These are phyloP conservation scores for Micromussa lordhowensis DNA, from an alignment of 92 coral and sea anemone genomes.

Conservation along the genomic window DNA sequence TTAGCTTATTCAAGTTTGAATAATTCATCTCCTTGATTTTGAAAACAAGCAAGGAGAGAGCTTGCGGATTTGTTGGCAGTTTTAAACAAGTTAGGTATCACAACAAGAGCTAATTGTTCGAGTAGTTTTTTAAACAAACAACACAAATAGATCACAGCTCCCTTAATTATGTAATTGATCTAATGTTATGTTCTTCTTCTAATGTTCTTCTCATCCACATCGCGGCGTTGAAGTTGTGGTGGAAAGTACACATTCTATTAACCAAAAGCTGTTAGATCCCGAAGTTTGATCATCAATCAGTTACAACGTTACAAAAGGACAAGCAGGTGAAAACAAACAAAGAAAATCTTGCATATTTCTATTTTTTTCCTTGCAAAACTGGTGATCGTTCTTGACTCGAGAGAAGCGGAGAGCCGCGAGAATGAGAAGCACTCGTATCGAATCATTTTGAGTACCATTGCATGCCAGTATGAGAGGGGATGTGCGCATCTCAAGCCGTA, in stretches of 20 bases:
- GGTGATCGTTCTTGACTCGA: background rate
- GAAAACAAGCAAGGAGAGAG: background rate
- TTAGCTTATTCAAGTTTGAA: slow-evolving; percentile 8
- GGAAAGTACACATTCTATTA: background rate
- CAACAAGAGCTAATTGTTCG: slow-evolving; percentile 15
- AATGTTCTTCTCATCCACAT: background rate
- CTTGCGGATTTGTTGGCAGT: background rate
- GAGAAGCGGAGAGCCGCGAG: too few relatives aligned
- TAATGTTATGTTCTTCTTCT: background rate
- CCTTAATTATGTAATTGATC: background rate
- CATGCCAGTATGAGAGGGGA: too few relatives aligned
- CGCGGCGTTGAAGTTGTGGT: background rate
- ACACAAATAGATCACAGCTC: background rate
- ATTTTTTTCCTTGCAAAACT: background rate
- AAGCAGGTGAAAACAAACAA: slow-evolving; percentile 6
- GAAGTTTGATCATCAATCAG: background rate
- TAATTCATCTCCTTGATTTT: slow-evolving; percentile 37
- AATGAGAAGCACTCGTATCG: background rate
- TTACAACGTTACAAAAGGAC: slow-evolving; percentile 27
- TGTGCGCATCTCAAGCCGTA: background rate
- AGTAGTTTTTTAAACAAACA: background rate
- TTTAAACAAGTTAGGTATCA: slow-evolving; percentile 1
- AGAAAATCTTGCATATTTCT: background rate
- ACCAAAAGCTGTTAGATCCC: background rate
- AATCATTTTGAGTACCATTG: background rate